Base-by-base conservation (phyloP, 1,140 invertebrate species). In the Aphelenchoides fujianensis region DNA sequence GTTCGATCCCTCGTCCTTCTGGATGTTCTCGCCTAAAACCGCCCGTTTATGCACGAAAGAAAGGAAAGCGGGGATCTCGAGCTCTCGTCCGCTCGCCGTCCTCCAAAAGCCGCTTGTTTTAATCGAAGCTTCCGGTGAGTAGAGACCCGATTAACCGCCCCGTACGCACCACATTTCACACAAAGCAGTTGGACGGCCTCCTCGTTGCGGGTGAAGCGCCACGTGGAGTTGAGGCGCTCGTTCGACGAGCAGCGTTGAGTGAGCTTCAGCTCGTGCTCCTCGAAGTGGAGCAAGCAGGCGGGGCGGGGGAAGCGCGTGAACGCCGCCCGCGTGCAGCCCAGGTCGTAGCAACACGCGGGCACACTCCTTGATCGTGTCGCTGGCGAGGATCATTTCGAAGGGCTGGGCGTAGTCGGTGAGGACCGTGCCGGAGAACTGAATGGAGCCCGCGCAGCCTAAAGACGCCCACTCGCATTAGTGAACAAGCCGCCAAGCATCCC, bases 301-400 rank as follows among this genome's bases (percentile, higher is more conserved):
- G 76, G 73, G 52, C 83, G 78, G n/a, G 81, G 81, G 70, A 84
- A 83, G 53, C 81, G 81, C 12, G 83, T 83, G 66, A 79, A 83
- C 5, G 81, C 81, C n/a, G 81, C 81, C 23, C 70, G 53, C 28
- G 69, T 48, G 67, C 83, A 84, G 30, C 71, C 71, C 23, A 77
- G 53, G 36, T 79, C 75, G 48, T 67, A 82, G 59, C 83, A 83
- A 32, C n/a, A 67, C 57, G 36, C 72, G 68, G 19, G 79, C 81
- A 73, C 81, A 83, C 57, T 82, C 80, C 12, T 74, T 52, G 52
- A 82, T 67, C 12, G 82, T 74, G n/a, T 75, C 69, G 23, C 74
- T 70, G 27, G 83, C 83, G 28, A 81, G 28, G 37, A 82, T 78
- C 31, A 78, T 54, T 55, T 78, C 76, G 41, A 78, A 78, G n/a